Percentiles rank a stretch among this genome's conserved stretches.
phyloP scores from a whole-genome alignment of 2,797 vertebrate species.

The Helarctos malayanus region DNA sequence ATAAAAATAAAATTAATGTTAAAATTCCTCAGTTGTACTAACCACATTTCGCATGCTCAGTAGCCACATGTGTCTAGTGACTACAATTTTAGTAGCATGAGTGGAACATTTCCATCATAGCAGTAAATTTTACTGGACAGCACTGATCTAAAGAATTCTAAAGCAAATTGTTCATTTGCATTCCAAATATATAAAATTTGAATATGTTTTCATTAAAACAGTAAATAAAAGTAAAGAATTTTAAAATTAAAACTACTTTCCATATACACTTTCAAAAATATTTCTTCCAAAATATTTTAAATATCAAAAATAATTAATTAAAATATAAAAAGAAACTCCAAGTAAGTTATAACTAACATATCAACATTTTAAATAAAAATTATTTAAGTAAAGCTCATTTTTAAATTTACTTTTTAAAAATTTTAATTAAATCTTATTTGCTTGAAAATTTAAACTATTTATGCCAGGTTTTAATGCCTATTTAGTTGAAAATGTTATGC shows the following conservation, averaged over 20 bases:
- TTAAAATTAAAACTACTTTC: slow-evolving; percentile 49
- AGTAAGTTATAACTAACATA: slow-evolving; percentile 1
- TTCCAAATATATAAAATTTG: neutral
- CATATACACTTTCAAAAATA: slow-evolving; percentile 7
- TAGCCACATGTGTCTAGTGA: neutral
- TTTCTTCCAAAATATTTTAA: slow-evolving; percentile 43
- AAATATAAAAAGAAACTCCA: slow-evolving; percentile 20
- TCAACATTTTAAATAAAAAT: slow-evolving; percentile 52
- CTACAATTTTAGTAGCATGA: neutral
- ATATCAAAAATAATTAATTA: slow-evolving; percentile 53
- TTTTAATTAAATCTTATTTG: slow-evolving; percentile 30
- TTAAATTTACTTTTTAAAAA: slow-evolving; percentile 24
- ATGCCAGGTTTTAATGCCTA: neutral
- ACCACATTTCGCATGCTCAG: neutral
- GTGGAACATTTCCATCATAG: neutral
- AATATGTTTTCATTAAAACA: slow-evolving; percentile 57
- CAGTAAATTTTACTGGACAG: neutral
- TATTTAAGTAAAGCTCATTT: slow-evolving; percentile 26
- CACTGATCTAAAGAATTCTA: neutral
- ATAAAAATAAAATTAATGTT: neutral
- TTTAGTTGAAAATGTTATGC: slow-evolving; percentile 27
- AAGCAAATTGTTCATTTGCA: neutral
- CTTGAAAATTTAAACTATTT: slow-evolving; percentile 4
- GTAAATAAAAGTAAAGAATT: slow-evolving; percentile 32
- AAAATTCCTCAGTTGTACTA: neutral